A percentile compares a stretch with the other conserved stretches of the same genome.
These are phyloP conservation scores for Lasioglossum figueresi DNA, from an alignment of 2,888 invertebrate species.

Conservation along the genomic window DNA sequence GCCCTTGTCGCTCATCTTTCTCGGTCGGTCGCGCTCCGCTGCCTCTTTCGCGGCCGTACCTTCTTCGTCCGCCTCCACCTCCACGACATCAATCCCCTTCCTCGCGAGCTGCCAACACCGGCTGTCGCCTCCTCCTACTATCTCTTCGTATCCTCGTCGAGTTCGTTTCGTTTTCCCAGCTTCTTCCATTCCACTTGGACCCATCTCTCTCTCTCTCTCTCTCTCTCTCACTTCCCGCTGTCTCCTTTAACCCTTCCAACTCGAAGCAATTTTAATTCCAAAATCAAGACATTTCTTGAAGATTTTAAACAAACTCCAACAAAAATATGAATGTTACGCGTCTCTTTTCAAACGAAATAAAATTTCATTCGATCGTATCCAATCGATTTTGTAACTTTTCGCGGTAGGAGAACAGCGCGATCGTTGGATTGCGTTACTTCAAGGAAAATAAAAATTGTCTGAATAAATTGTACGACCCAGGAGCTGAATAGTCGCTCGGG, in stretches of 20 bases:
- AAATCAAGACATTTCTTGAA: too few relatives aligned
- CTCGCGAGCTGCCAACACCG: slow-evolving; percentile 48
- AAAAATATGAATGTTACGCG: too few relatives aligned
- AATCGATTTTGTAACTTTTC: not conserved
- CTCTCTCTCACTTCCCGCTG: not conserved
- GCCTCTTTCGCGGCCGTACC: slow-evolving; percentile 30
- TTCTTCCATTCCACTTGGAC: slow-evolving; percentile 24
- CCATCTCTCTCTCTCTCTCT: not conserved
- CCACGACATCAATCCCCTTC: slow-evolving; percentile 56
- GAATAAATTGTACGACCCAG: too few relatives aligned
- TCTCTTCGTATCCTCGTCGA: slow-evolving; percentile 47
- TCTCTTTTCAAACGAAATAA: too few relatives aligned
- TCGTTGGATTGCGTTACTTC: too few relatives aligned
- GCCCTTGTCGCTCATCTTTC: slow-evolving; percentile 12
- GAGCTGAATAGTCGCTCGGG: slow-evolving; percentile 44
- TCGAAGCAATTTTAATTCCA: too few relatives aligned
- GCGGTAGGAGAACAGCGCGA: too few relatives aligned
- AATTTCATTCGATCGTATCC: too few relatives aligned
- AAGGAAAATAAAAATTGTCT: too few relatives aligned
- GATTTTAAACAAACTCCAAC: too few relatives aligned
- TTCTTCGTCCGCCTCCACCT: slow-evolving; percentile 35
- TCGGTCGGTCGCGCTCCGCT: slow-evolving; percentile 42
- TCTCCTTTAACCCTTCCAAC: not conserved
- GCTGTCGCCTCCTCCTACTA: slow-evolving; percentile 41
- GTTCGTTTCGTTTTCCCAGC: slow-evolving; percentile 35